Evolutionary conservation across 2,797 vertebrate genomes (phyloP), one percentile per base, ranked within the genome.

Genomic region (Knipowitschia caucasica): DNA sequence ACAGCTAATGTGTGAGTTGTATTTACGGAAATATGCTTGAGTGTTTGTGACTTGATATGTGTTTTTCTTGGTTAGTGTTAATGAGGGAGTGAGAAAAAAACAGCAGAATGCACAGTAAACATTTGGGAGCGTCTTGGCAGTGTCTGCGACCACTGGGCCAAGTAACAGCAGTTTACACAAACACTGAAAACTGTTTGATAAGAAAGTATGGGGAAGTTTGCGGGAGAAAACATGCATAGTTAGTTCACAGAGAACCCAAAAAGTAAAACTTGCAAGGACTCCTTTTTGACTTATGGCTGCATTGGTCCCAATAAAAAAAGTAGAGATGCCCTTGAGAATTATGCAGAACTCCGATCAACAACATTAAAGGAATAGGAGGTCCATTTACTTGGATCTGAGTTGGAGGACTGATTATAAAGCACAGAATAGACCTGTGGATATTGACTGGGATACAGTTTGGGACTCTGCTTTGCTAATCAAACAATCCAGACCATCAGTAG

Each of bases 61-160:
- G 14, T 49, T 24, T 40, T 30, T 62, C 47, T 34, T 2, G 46
- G 54, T 11, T n/a, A 34, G 43, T 43, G 57, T 71, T 46, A 53
- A 65, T 50, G 51, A 69, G 52, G 8, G 15, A 3, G 64, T 35
- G 49, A 67, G 43, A 52, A 64, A 53, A 20, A 30, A 45, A 67
- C 50, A 68, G 59, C 62, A 66, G 64, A 64, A 65, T 55, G 57
- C 42, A 56, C 58, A 55, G 27, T 23, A 24, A 38, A 38, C 47
- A 40, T 66, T 47, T 24, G 59, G 49, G 54, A 73, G 25, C 4
- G 9, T 61, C 20, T 73, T 69, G 60, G 62, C 71, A 73, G 67
- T 20, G 43, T 27, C 40, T 21, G 25, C 18, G 0, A 47, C 46
- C 14, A 7, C 46, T 38, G 21, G 36, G 53, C 50, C 34, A 53